Conservation (phyloP, 2,797 vertebrate species). For the Acanthornis magna region DNA sequence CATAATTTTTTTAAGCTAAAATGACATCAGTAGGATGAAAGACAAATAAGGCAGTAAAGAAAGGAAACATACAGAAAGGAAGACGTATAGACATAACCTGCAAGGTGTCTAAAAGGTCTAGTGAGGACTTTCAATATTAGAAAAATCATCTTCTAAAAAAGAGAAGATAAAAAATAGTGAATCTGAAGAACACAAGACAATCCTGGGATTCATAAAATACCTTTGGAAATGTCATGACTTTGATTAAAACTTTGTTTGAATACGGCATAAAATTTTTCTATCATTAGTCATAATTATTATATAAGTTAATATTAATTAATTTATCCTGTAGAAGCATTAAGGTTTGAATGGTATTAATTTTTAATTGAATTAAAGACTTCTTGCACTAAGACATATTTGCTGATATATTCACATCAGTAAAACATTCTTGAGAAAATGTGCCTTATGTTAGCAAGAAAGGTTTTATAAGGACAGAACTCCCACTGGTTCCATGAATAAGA, state of each 20-base stretch:
- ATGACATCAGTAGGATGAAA: neutral
- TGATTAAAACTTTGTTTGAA: neutral
- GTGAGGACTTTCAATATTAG: neutral
- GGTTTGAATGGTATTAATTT: neutral
- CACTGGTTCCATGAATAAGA: neutral
- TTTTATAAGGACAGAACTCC: slow-evolving; percentile 26
- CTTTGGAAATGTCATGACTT: neutral
- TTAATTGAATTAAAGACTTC: neutral
- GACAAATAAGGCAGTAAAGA: neutral
- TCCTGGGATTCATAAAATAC: neutral
- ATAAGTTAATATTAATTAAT: neutral
- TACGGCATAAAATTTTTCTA: neutral
- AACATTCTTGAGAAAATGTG: neutral
- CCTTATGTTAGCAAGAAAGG: neutral
- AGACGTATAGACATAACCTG: neutral
- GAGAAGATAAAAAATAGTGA: neutral
- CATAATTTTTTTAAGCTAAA: neutral
- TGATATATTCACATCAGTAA: neutral
- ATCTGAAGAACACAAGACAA: neutral
- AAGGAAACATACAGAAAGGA: neutral
- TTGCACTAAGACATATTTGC: neutral
- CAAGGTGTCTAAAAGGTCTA: neutral
- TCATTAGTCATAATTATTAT: neutral
- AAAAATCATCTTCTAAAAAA: neutral
- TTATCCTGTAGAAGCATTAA: neutral